A percentile compares a stretch with the other conserved stretches of the same genome.
These are phyloP conservation scores for Octonoba sinensis DNA, from an alignment of 2,888 invertebrate species.

Conservation along the genomic window DNA sequence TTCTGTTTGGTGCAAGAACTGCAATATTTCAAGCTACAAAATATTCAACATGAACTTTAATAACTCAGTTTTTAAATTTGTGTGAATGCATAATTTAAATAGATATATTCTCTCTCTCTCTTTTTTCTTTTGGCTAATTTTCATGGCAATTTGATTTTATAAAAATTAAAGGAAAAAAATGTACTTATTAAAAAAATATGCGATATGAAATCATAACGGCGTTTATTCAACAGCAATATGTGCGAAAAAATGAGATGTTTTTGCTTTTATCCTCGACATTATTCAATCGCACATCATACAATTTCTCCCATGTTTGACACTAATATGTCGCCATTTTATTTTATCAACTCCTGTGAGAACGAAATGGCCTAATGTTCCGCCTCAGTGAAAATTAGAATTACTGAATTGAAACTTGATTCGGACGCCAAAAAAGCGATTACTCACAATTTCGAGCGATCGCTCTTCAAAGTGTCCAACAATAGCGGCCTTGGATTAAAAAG, in stretches of 20 bases:
- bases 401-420: conserved; percentile 5
- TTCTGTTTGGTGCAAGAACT: no score
- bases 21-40: no score
- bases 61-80: no score
- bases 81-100: no score
- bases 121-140: no score
- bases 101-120: no score
- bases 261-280: conserved; percentile 16
- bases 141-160: no score
- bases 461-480: no score
- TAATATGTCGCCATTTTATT: conserved; percentile 16
- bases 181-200: no score
- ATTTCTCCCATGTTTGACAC: conserved; percentile 2
- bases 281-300: not conserved
- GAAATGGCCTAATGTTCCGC: conserved; percentile 42
- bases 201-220: no score
- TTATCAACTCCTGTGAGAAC: conserved; percentile 45
- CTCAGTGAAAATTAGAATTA: conserved; percentile 19
- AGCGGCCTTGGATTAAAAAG: not conserved
- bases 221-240: not conserved
- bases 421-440: conserved; percentile 28
- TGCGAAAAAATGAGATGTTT: conserved; percentile 16
- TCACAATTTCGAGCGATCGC: conserved; percentile 9
- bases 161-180: no score
- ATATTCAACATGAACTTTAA: no score